Conservation (phyloP, 1,140 invertebrate genomes). For the Plodia interpunctella region DNA sequence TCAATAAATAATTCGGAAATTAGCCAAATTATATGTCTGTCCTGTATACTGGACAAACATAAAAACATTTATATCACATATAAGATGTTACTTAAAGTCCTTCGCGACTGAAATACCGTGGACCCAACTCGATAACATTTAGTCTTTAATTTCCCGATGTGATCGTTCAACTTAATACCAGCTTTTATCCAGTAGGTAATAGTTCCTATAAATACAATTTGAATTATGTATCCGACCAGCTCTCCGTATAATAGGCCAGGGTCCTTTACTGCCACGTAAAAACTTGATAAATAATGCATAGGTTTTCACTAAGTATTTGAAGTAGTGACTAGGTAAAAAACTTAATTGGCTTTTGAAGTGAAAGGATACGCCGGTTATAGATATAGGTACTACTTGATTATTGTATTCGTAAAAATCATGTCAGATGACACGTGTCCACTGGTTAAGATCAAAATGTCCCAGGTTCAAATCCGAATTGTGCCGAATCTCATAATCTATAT, state of each 20-base stretch:
- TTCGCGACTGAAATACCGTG: no score
- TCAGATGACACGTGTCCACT: no score
- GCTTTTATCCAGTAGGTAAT: background rate
- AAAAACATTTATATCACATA: no score
- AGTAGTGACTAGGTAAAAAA: background rate
- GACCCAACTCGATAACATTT: background rate
- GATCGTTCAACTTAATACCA: background rate
- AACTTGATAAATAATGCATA: background rate
- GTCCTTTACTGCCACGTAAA: background rate
- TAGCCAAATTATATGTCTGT: no score
- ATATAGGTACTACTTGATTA: no score
- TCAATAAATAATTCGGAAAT: no score
- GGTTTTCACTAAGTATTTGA: background rate
- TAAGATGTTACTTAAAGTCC: no score
- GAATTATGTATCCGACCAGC: background rate
- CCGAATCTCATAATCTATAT: no score
- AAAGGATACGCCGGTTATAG: background rate
- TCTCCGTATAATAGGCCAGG: background rate
- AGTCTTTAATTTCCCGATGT: background rate
- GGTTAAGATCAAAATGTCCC: no score
- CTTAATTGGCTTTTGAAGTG: background rate
- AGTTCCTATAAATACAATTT: background rate
- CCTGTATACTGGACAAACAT: no score
- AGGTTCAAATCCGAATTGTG: no score
- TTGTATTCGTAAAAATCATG: no score